phyloP scores from a whole-genome alignment of 2,113 vertebrate genomes.

The Equus przewalskii region DNA sequence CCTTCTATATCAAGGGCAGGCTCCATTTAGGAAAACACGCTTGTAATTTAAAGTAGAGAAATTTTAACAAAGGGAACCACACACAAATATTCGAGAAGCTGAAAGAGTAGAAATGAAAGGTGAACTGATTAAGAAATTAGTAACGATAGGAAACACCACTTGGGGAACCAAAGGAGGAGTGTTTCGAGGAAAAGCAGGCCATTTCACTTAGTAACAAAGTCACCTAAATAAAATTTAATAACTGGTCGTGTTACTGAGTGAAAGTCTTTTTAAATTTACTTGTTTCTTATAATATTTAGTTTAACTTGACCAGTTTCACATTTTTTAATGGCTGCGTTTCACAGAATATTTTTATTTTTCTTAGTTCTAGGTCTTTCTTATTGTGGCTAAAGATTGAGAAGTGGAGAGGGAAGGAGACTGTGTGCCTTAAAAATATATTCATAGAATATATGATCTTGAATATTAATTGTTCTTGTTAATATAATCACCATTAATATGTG shows the following conservation, averaged over 20 bases:
- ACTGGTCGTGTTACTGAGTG: neutral
- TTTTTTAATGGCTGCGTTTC: neutral
- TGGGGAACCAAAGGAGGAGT: neutral
- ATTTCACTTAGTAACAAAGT: neutral
- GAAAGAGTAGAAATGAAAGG: neutral
- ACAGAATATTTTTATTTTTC: neutral
- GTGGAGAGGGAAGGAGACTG: neutral
- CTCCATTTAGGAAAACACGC: neutral
- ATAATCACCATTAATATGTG: neutral
- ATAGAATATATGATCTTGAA: neutral
- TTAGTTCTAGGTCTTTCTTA: neutral
- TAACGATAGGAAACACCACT: neutral
- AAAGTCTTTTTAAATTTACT: neutral
- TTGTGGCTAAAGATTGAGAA: neutral
- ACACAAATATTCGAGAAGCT: neutral
- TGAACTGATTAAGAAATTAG: neutral
- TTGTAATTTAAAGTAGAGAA: neutral
- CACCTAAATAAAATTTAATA: neutral
- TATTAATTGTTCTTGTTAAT: neutral
- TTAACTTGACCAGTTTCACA: neutral
- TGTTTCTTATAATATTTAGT: neutral
- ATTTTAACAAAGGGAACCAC: no score
- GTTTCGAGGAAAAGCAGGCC: neutral
- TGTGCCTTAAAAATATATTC: neutral
- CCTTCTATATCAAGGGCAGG: neutral